phyloP scores from a whole-genome alignment of 2,113 vertebrate species.

The Neogobius melanostomus region DNA sequence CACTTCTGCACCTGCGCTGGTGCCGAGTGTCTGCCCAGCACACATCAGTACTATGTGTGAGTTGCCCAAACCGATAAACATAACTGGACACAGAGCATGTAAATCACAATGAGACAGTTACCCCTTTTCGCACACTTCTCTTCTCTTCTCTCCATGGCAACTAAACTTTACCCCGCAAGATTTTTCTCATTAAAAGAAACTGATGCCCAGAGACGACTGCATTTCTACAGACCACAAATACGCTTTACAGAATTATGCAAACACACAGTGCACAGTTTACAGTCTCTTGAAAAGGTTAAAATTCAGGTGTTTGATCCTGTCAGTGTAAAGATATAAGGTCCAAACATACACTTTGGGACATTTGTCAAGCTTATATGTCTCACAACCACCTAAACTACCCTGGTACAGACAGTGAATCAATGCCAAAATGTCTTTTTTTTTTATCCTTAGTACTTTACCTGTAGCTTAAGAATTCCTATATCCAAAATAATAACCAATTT shows the following conservation, averaged over 20 bases:
- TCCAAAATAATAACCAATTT: too few relatives aligned
- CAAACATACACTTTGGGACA: neutral
- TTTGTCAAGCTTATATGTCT: neutral
- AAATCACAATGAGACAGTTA: slow-evolving; percentile 49
- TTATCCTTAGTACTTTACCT: too few relatives aligned
- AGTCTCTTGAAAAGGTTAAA: slow-evolving; percentile 12
- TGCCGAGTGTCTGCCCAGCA: slow-evolving; percentile 11
- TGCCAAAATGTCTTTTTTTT: too few relatives aligned
- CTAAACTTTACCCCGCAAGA: slow-evolving; percentile 13
- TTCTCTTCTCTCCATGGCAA: slow-evolving; percentile 38
- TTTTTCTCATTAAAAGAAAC: slow-evolving; percentile 13
- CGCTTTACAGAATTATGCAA: neutral
- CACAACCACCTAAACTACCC: too few relatives aligned
- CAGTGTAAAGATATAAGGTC: neutral
- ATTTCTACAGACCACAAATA: slow-evolving; percentile 28
- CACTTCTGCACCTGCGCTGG: slow-evolving; percentile 37
- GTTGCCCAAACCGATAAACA: slow-evolving; percentile 6
- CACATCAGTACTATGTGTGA: slow-evolving; percentile 2
- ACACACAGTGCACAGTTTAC: neutral
- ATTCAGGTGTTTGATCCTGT: neutral
- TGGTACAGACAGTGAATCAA: too few relatives aligned
- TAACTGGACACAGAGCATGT: slow-evolving; percentile 25
- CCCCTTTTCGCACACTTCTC: slow-evolving; percentile 25
- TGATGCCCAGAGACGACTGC: slow-evolving; percentile 1
- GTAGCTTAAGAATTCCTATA: too few relatives aligned